Conservation (phyloP, 2,888 invertebrate species). For the Vesta saturnalis region DNA sequence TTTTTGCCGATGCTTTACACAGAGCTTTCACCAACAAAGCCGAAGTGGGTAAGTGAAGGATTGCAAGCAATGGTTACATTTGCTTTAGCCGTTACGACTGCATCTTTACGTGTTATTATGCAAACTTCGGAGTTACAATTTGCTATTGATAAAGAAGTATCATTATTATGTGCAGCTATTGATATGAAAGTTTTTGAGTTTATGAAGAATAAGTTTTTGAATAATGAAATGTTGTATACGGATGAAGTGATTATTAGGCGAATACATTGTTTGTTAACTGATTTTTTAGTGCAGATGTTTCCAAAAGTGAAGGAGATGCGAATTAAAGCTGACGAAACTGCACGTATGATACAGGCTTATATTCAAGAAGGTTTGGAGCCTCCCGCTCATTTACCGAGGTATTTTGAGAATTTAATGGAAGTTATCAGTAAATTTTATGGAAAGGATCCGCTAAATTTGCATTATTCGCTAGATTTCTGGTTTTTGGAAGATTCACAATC, state of each 20-base stretch:
- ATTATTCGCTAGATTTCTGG: constrained; percentile 87
- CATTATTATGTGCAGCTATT: constrained; percentile 81
- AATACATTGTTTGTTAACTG: constrained; percentile 86
- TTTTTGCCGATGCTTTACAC: constrained; percentile 66
- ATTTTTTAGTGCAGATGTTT: constrained; percentile 93
- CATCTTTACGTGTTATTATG: constrained; percentile 69
- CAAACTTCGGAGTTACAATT: constrained; percentile 66
- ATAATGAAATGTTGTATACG: constrained; percentile 73
- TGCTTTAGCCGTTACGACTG: constrained; percentile 75
- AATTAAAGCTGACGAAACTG: constrained; percentile 88
- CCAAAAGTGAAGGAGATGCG: constrained; percentile 86
- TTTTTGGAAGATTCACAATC: constrained; percentile 65
- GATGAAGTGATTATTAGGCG: constrained; percentile 86
- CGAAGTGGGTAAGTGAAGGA: constrained; percentile 66
- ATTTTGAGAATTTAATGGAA: constrained; percentile 86
- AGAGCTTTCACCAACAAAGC: constrained; percentile 63
- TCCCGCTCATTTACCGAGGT: constrained; percentile 77
- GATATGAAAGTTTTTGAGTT: constrained; percentile 83
- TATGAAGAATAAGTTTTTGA: constrained; percentile 76
- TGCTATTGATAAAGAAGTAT: constrained; percentile 81
- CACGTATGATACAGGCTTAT: constrained; percentile 80
- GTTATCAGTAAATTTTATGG: constrained; percentile 82
- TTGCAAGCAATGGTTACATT: constrained; percentile 72
- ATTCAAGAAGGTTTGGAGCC: constrained; percentile 80
- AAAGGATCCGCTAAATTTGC: constrained; percentile 74